phyloP scores from a whole-genome alignment of 35 echinoderm and acorn worm species.

The Heliocidaris erythrogramma region DNA sequence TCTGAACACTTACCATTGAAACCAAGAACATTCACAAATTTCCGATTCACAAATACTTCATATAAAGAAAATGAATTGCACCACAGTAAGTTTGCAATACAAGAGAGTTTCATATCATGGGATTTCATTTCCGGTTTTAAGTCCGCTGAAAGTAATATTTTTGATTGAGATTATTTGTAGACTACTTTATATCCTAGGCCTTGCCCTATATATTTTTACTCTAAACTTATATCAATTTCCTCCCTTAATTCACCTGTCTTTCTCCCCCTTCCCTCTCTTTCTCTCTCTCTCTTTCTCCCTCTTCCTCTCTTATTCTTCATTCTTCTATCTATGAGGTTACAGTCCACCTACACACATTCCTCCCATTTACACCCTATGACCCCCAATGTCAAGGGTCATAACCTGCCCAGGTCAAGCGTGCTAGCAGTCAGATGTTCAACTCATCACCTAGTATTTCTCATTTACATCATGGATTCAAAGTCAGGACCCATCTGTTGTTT shows the following conservation, averaged over 20 bases:
- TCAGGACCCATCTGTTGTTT: conserved; percentile 2
- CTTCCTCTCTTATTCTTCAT: too few species aligned
- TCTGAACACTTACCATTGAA: too few species aligned
- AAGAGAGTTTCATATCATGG: too few species aligned
- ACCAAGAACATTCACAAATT: too few species aligned
- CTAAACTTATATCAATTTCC: background rate
- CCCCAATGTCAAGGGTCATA: background rate
- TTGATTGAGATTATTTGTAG: too few species aligned
- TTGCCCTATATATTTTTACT: background rate
- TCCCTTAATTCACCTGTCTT: background rate
- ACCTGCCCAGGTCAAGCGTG: background rate
- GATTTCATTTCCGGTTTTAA: too few species aligned
- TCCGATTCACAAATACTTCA: too few species aligned
- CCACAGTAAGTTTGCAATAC: too few species aligned
- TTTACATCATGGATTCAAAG: background rate
- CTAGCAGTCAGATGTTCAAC: background rate
- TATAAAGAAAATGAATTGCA: too few species aligned
- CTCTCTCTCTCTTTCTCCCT: too few species aligned
- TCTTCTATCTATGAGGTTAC: background rate
- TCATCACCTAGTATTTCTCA: background rate
- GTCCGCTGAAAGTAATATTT: too few species aligned
- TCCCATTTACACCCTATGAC: background rate
- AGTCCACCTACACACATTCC: background rate
- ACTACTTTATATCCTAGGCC: too few species aligned
- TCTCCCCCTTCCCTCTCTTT: background rate